Percentiles rank a stretch among this genome's conserved stretches.
Evolutionary conservation across 2,888 invertebrate genomes (phyloP).

Genomic region (Suillia variegata): DNA sequence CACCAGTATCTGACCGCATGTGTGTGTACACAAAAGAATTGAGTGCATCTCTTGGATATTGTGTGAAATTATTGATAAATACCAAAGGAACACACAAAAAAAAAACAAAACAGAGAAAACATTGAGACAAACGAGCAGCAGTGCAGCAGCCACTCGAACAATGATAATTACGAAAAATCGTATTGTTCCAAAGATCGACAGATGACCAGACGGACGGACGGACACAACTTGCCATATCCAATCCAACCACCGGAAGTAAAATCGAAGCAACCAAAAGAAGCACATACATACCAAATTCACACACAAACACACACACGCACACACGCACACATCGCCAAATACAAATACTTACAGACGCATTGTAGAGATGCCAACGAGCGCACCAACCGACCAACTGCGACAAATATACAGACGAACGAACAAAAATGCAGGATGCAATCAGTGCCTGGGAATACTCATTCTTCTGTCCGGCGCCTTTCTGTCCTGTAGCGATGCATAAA

Average conservation of each 20-base stretch:
- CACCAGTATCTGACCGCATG: too few relatives aligned
- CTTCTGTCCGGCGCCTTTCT: too few relatives aligned
- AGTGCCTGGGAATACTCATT: background rate
- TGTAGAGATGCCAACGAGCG: background rate
- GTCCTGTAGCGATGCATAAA: background rate
- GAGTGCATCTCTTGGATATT: too few relatives aligned
- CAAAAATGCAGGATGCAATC: background rate
- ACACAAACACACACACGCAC: background rate
- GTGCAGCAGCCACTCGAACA: background rate
- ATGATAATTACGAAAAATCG: background rate
- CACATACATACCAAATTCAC: background rate
- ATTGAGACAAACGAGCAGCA: background rate
- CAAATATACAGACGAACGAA: background rate
- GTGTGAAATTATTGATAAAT: background rate
- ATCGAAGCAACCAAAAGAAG: background rate
- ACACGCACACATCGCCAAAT: too few relatives aligned
- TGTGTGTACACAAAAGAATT: too few relatives aligned
- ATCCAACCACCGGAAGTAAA: too few relatives aligned
- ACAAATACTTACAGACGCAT: background rate
- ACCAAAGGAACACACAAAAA: background rate
- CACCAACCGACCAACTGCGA: too few relatives aligned
- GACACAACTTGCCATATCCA: background rate
- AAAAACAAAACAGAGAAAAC: background rate
- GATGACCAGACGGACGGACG: background rate
- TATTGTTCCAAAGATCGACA: too few relatives aligned